These are phyloP conservation scores for Hipparchia sbordonii DNA, from an alignment of 2,888 invertebrate species.

Conservation along the genomic window DNA sequence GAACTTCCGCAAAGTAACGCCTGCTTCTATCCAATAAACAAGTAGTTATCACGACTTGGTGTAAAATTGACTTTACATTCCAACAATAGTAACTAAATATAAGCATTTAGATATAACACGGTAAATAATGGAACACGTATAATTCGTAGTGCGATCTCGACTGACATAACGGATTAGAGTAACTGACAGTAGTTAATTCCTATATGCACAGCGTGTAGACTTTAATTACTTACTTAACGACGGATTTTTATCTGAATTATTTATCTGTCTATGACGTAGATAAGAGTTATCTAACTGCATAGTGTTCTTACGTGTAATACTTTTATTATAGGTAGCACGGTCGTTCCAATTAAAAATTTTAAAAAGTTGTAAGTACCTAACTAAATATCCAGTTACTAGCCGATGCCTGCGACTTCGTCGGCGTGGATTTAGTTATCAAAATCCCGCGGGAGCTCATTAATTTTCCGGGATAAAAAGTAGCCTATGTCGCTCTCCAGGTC, in stretches of 20 bases:
- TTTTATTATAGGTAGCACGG: constrained; percentile 5
- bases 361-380: background rate
- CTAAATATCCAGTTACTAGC: no score
- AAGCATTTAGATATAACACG: constrained; percentile 40
- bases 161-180: constrained; percentile 52
- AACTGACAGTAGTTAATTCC: constrained; percentile 61
- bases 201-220: constrained; percentile 48
- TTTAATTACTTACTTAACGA: constrained; percentile 36
- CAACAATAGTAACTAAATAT: constrained; percentile 38
- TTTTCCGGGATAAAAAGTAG: no score
- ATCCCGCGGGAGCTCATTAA: no score
- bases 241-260: constrained; percentile 27
- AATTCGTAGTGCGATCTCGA: constrained; percentile 45
- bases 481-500: no score
- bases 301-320: constrained; percentile 7
- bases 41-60: constrained; percentile 8
- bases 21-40: background rate
- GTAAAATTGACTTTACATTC: constrained; percentile 34
- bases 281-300: constrained; percentile 20
- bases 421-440: no score
- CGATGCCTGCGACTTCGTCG: no score
- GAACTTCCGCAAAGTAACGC: no score
- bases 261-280: constrained; percentile 31
- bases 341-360: background rate
- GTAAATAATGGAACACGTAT: constrained; percentile 45